phyloP scores from a whole-genome alignment of 1,140 invertebrate genomes.

The Brachionus angularis region DNA sequence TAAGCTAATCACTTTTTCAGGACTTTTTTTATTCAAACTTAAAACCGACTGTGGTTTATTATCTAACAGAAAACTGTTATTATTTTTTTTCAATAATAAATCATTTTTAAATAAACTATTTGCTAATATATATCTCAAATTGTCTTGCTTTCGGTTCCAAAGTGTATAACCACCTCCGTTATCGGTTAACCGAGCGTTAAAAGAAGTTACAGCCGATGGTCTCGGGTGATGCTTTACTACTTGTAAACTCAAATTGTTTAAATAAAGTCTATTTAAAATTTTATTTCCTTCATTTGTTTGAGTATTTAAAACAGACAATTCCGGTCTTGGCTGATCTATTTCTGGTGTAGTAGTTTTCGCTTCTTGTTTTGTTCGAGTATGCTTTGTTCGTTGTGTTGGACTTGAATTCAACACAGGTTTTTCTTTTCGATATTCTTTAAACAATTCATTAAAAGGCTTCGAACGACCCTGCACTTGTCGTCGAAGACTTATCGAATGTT shows the following conservation, averaged over 20 bases:
- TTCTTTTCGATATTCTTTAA: constrained; percentile 70
- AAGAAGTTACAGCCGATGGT: constrained; percentile 33
- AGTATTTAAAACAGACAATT: neutral
- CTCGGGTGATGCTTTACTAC: constrained; percentile 34
- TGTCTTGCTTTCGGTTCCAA: constrained; percentile 34
- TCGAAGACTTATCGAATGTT: constrained; percentile 71
- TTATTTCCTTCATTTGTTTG: neutral
- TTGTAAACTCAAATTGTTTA: constrained; percentile 26
- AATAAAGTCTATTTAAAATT: constrained; percentile 9
- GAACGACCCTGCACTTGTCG: constrained; percentile 69
- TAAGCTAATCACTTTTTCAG: no score
- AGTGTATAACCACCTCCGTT: constrained; percentile 19
- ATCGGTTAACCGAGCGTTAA: constrained; percentile 23
- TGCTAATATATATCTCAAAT: constrained; percentile 11
- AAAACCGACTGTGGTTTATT: no score
- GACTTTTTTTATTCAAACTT: no score
- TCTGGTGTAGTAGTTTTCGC: neutral
- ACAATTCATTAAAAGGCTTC: constrained; percentile 72
- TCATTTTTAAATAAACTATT: constrained; percentile 18
- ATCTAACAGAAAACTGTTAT: neutral
- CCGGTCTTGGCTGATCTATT: no score
- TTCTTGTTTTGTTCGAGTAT: neutral
- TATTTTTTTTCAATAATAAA: neutral
- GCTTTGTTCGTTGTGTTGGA: neutral
- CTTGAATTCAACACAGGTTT: no score